Evolutionary conservation across 2,888 invertebrate species (phyloP), one percentile per base, ranked within the genome.

Genomic region (Sclerodermus sp.): DNA sequence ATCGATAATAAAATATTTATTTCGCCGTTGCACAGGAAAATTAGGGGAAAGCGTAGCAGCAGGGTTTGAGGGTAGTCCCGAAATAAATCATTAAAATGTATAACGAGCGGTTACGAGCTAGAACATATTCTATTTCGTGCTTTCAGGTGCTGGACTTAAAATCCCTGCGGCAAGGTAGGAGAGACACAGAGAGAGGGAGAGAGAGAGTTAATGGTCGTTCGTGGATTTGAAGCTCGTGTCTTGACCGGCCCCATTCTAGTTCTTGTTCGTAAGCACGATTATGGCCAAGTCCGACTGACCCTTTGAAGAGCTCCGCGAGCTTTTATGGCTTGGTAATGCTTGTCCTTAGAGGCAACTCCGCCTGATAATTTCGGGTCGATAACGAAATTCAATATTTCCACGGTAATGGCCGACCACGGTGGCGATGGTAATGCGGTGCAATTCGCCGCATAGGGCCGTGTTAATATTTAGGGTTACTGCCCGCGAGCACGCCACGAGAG

Each of bases 391-490:
- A 74, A 74, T 74, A 74, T 70, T 71, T 68, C 63, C 51, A 47
- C 55, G 56, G 58, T 67, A 66, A 67, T 66, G 53, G 58, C 62
- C 51, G 44, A 45, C 56, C 60, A 38, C 49, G 45, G 52, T 47
- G 59, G 55, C 62, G 57, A 60, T 57, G 59, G 60, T 70, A 73
- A 69, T 73, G 66, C 67, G 56, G 58, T 51, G 66, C 64, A 69
- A 66, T 71, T 66, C 66, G 57, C 59, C 57, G 64, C 62, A 60
- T 51, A 61, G 56, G 58, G 55, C 55, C 58, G 62, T 62, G 68
- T 67, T 73, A 70, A 73, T 73, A 73, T 73, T 75, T 73, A 71
- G 71, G 68, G 72, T 70, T 71, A 73, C 62, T 71, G 66, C 67
- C 51, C 54, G 60, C 51, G 58, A 64, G 53, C 73, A 74, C 73